Percentiles rank a stretch among this genome's conserved stretches.
These are phyloP conservation scores for Ochropacha duplaris DNA, from an alignment of 2,888 invertebrate species.

Conservation along the genomic window DNA sequence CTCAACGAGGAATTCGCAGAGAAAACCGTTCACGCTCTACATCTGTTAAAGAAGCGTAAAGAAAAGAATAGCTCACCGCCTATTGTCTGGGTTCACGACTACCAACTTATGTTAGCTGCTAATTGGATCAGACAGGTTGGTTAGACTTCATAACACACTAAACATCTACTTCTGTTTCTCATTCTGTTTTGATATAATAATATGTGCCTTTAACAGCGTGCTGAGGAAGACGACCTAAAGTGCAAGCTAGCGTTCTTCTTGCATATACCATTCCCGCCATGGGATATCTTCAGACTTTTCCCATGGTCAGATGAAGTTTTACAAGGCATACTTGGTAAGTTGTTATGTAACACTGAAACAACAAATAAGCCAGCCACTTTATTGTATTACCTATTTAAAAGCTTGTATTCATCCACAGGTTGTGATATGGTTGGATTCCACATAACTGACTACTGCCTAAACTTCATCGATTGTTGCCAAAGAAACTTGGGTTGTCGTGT, in stretches of 20 bases:
- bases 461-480: conserved; percentile 96
- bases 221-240: conserved; percentile 89
- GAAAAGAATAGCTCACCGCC: conserved; percentile 82
- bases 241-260: conserved; percentile 95
- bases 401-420: conserved; percentile 69
- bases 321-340: conserved; percentile 92
- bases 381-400: background rate
- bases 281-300: conserved; percentile 95
- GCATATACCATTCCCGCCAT: conserved; percentile 97
- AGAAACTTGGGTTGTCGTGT: conserved; percentile 93
- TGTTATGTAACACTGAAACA: background rate
- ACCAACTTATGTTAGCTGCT: conserved; percentile 96
- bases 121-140: conserved; percentile 93
- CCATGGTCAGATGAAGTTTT: conserved; percentile 97
- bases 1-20: conserved; percentile 93
- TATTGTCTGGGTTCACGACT: conserved; percentile 97
- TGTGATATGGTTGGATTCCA: conserved; percentile 97
- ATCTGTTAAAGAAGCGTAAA: conserved; percentile 78
- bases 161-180: background rate
- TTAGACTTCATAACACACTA: conserved; percentile 4
- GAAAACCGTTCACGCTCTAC: conserved; percentile 87
- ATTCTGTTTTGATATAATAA: conserved; percentile 6
- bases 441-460: conserved; percentile 94
- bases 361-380: background rate
- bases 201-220: conserved; percentile 77